Conservation (phyloP, 2,797 vertebrate species). For the Masticophis lateralis region DNA sequence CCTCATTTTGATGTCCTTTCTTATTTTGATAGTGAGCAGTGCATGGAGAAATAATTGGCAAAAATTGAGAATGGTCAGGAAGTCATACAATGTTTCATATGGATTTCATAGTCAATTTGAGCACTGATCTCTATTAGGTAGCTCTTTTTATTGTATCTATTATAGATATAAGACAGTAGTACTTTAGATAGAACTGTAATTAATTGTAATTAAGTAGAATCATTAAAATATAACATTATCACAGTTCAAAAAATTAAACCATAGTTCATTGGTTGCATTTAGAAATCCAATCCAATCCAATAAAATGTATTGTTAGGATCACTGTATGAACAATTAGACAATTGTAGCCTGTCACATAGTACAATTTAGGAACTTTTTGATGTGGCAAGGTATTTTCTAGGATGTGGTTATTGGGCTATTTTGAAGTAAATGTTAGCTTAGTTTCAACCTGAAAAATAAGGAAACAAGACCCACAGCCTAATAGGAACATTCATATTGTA, state of each 20-base stretch:
- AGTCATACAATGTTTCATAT: background rate
- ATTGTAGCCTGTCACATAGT: conserved; percentile 43
- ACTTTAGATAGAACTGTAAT: conserved; percentile 33
- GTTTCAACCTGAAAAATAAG: background rate
- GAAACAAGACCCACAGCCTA: background rate
- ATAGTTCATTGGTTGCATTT: conserved; percentile 43
- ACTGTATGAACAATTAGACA: conserved; percentile 31
- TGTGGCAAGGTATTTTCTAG: conserved; percentile 35
- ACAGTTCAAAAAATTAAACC: conserved; percentile 50
- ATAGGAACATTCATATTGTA: background rate
- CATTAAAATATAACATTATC: conserved; percentile 46
- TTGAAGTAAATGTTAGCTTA: background rate
- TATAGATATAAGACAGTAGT: background rate
- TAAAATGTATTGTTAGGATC: conserved; percentile 50
- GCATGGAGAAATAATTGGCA: background rate
- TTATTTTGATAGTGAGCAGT: background rate
- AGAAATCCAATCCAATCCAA: conserved; percentile 35
- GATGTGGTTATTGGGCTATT: background rate
- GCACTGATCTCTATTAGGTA: background rate
- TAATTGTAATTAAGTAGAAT: conserved; percentile 35
- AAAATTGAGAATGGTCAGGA: background rate
- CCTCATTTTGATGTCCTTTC: no score
- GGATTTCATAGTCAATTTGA: background rate
- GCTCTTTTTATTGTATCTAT: background rate
- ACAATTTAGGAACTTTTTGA: conserved; percentile 32